Base-by-base conservation (phyloP, 2,113 vertebrate genomes). In the Peromyscus maniculatus region DNA sequence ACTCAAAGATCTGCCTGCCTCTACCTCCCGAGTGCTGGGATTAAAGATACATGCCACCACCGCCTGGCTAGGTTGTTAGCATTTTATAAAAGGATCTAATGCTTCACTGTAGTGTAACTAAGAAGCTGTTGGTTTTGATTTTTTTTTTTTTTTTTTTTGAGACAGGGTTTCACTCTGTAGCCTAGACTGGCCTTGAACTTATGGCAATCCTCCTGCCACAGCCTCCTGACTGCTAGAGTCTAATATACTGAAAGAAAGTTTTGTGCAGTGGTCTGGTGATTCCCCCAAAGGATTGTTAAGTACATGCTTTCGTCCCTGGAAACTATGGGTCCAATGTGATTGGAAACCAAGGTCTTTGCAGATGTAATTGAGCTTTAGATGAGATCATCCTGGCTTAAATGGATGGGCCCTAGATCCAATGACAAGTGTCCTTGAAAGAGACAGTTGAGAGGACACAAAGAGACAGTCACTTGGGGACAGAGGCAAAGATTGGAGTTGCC, bases 31-130 rank as follows among this genome's bases (percentile, higher is more conserved):
- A 33, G 49, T 80, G n/a, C 36, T 83, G 57, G 36, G 52, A 22
- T 82, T 55, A 82, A 57, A 22, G 52, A 49, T 4, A 2, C n/a
- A 19, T 17, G 21, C 10, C 36, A n/a, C 17, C 55, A n/a, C 21
- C 24, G 33, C 21, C 52, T 13, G 10, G 6, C 22, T 39, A 7
- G n/a, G 62, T 33, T 46, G 19, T 33, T 92, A 93, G 82, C 75
- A 71, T 89, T 49, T 97, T 52, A 92, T 92, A 86, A 95, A 91
- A 94, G 74, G 49, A 96, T 83, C 22, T 66, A 95, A 69, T 96
- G 82, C 95, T 82, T 93, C 77, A 75, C 87, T 92, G 97, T 15
- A 91, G 88, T 75, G 39, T 91, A 90, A 93, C 67, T 3, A 26
- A 64, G 55, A 67, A 22, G 67, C 92, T 67, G 57, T 62, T 59